Evolutionary conservation across 1,140 invertebrate species (phyloP), one percentile per base, ranked within the genome.

Genomic region (Leguminivora glycinivorella): DNA sequence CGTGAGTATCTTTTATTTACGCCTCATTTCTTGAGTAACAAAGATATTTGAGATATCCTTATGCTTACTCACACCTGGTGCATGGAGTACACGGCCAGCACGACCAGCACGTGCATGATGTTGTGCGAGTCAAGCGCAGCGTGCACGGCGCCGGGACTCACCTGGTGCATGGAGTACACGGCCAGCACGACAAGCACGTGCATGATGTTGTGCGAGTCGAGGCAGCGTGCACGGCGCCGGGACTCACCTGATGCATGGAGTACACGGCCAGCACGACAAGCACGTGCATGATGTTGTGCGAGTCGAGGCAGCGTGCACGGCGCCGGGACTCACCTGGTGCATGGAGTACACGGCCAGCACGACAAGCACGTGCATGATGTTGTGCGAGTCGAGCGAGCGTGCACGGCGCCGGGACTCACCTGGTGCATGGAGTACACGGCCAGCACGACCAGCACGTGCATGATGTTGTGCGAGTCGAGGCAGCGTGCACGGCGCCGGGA

Each of bases 121-220:
- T n/a, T n/a, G n/a, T n/a, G n/a, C n/a, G n/a, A n/a, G n/a, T n/a
- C n/a, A n/a, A n/a, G n/a, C n/a, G n/a, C n/a, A n/a, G n/a, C n/a
- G n/a, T n/a, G n/a, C n/a, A n/a, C n/a, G n/a, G n/a, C n/a, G n/a
- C n/a, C n/a, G 1, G 14, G 14, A 1, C 22, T 74, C 67, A 92
- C 95, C 86, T 95, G 94, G 83, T 97, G 96, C 96, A 97, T 97
- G 74, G 96, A 97, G 84, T 96, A 96, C 1, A 97, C 96, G 0
- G 96, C 97, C 4, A 96, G 89, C 12, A 98, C 96, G 26, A 97
- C 97, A 72, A 98, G 91, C 47, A 98, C 95, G 88, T 98, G 97
- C 97, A 98, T 98, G 74, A 98, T 96, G 90, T 98, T 97, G 85
- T 98, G 97, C n/a, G 97, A 98, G 90, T 98, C 98, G 70, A 97